These are phyloP conservation scores for Geothlypis trichas DNA, from an alignment of 2,113 vertebrate species.

Conservation along the genomic window DNA sequence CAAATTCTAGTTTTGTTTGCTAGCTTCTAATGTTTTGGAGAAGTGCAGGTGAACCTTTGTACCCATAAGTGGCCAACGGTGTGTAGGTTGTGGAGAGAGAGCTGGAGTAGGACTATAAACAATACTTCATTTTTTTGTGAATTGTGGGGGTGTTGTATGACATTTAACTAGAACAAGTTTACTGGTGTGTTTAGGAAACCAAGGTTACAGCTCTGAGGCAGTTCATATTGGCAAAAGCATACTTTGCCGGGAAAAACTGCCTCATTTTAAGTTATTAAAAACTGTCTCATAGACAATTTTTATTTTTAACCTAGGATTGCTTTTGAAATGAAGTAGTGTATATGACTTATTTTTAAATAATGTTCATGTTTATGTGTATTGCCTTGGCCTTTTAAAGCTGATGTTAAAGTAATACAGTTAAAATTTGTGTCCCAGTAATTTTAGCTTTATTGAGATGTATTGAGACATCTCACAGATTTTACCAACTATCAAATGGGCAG, in stretches of 20 bases:
- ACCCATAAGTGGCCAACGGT: not conserved
- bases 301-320: not conserved
- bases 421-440: not conserved
- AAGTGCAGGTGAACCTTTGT: not conserved
- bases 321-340: not conserved
- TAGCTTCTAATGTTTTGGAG: not conserved
- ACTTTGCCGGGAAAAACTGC: not conserved
- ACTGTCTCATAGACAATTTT: not conserved
- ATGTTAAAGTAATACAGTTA: not conserved
- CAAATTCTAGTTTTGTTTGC: not conserved
- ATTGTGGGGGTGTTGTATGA: not conserved
- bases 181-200: not conserved
- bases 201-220: not conserved
- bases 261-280: not conserved
- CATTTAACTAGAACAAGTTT: not conserved
- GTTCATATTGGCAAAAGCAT: not conserved
- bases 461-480: not conserved
- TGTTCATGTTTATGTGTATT: not conserved
- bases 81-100: not conserved
- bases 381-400: not conserved
- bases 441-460: not conserved
- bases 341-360: not conserved
- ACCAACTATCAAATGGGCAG: rapidly evolving
- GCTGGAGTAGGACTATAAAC: not conserved
- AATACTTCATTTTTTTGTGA: not conserved